Evolutionary conservation across 2,113 vertebrate genomes (phyloP).

Genomic region (Turnix velox): DNA sequence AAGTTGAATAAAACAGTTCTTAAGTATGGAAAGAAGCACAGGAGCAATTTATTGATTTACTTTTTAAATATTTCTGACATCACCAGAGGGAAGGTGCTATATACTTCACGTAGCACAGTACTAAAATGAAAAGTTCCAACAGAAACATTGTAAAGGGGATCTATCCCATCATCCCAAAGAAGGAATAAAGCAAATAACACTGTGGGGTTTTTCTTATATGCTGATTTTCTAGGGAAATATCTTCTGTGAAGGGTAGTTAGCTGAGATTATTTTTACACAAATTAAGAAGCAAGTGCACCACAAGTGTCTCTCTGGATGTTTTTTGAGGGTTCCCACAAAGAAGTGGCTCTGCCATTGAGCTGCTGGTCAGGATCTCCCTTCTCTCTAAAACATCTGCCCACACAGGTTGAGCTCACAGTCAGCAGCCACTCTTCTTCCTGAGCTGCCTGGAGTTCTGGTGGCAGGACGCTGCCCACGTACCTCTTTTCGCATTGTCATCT

Average conservation of each 20-base stretch:
- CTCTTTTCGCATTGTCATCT: accelerated
- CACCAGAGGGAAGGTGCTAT: neutral
- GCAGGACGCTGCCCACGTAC: accelerated
- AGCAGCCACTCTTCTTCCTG: neutral
- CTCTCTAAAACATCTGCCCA: accelerated
- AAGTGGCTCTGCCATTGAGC: neutral
- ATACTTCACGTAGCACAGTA: neutral
- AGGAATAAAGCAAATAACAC: neutral
- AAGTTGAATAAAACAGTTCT: neutral
- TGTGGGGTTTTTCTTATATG: neutral
- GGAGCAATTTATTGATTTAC: neutral
- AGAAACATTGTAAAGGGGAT: accelerated
- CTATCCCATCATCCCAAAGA: neutral
- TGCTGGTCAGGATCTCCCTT: neutral
- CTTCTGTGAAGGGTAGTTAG: neutral
- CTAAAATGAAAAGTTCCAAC: neutral
- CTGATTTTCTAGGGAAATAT: accelerated
- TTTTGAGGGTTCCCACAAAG: accelerated
- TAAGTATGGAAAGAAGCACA: neutral
- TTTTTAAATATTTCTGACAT: neutral
- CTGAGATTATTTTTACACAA: neutral
- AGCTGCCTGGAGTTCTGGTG: accelerated
- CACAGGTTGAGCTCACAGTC: accelerated
- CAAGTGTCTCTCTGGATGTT: accelerated
- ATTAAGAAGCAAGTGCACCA: neutral